Percentiles rank a stretch among this genome's conserved stretches.
Conservation (phyloP, 2,888 invertebrate species). For the Piscicola geometra region DNA sequence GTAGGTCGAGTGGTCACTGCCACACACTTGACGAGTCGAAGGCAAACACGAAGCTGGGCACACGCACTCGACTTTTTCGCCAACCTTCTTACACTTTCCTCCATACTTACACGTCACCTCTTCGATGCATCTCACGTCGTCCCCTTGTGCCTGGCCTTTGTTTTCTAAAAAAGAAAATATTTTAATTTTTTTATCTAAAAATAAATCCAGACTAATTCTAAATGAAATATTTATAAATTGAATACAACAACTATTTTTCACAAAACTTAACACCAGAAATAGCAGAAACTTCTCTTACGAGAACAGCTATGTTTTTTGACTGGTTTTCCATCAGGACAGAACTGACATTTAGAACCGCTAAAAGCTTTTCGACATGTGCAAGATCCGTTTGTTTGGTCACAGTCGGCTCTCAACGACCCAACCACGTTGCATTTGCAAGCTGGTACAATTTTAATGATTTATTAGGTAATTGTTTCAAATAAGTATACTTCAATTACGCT, state of each 20-base stretch:
- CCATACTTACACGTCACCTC: conserved; percentile 23
- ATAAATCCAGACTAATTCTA: too few species aligned
- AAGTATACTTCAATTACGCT: not conserved
- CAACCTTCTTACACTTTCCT: conserved; percentile 20
- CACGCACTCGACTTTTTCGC: conserved; percentile 24
- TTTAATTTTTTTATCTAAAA: too few species aligned
- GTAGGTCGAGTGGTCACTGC: conserved; percentile 75
- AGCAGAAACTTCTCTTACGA: too few species aligned
- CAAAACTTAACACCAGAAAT: too few species aligned
- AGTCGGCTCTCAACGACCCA: conserved; percentile 81
- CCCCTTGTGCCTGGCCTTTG: not conserved
- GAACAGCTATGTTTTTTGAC: not conserved
- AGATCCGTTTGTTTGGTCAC: conserved; percentile 85
- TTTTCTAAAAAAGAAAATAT: too few species aligned
- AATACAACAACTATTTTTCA: not conserved
- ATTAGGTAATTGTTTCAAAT: not conserved
- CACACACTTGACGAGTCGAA: conserved; percentile 71
- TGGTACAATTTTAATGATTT: too few species aligned
- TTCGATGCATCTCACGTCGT: not conserved
- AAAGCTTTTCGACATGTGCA: conserved; percentile 81
- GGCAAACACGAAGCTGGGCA: conserved; percentile 31
- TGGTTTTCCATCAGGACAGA: conserved; percentile 62
- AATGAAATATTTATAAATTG: not conserved
- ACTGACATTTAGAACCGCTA: conserved; percentile 75
- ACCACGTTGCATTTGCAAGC: conserved; percentile 85